A percentile compares a stretch with the other conserved stretches of the same genome.
Conservation (phyloP, 1,140 invertebrate species). For the Leptonema lineaticorne region DNA sequence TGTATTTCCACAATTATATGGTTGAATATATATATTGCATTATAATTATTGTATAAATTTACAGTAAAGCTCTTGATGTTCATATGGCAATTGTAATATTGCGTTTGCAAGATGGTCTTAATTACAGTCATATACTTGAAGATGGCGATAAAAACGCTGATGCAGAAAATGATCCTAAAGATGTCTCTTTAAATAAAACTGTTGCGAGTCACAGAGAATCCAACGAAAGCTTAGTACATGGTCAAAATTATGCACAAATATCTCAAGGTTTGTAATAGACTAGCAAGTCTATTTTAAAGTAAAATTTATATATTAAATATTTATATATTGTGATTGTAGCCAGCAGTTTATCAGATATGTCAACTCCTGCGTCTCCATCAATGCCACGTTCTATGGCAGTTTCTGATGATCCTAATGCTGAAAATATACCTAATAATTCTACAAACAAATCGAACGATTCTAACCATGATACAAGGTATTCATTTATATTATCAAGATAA, state of each 20-base stretch:
- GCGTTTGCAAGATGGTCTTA: conserved; percentile 78
- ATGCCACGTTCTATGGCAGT: conserved; percentile 54
- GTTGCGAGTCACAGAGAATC: conserved; percentile 36
- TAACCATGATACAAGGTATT: conserved; percentile 25
- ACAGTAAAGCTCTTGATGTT: conserved; percentile 89
- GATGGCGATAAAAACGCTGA: conserved; percentile 49
- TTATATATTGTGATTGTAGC: conserved; percentile 48
- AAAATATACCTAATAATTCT: conserved; percentile 41
- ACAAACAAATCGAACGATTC: conserved; percentile 45
- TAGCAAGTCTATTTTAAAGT: too few species aligned
- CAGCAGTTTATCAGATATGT: conserved; percentile 68
- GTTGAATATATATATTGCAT: background rate
- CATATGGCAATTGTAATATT: conserved; percentile 88
- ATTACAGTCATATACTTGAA: conserved; percentile 65
- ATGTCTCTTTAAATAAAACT: conserved; percentile 38
- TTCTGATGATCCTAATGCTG: conserved; percentile 53
- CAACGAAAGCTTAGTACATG: conserved; percentile 36
- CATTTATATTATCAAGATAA: too few species aligned
- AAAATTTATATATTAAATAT: conserved; percentile 18
- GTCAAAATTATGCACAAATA: conserved; percentile 60
- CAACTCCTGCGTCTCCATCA: conserved; percentile 57
- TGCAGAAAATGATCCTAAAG: conserved; percentile 42
- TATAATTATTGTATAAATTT: conserved; percentile 28
- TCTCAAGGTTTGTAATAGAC: conserved; percentile 57
- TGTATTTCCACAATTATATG: background rate